Evolutionary conservation across 2,113 vertebrate genomes (phyloP).

Genomic region (Cnemophilus loriae): DNA sequence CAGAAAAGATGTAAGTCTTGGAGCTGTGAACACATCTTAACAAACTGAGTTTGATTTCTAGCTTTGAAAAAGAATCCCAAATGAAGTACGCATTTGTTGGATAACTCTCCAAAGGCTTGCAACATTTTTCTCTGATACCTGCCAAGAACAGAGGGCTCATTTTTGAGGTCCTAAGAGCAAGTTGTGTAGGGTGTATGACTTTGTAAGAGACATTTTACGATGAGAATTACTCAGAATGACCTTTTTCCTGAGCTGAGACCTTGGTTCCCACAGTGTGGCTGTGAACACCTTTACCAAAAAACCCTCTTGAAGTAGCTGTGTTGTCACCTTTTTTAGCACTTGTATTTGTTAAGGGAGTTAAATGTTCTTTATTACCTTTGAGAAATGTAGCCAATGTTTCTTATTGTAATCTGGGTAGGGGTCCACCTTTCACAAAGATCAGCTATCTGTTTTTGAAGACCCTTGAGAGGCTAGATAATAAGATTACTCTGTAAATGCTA

Average conservation of each 20-base stretch:
- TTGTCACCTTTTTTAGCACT: neutral
- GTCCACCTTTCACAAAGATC: neutral
- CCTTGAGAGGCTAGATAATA: neutral
- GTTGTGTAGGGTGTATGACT: neutral
- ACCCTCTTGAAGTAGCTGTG: neutral
- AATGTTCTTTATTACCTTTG: neutral
- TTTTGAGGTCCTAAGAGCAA: neutral
- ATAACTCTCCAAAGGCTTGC: neutral
- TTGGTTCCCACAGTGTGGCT: neutral
- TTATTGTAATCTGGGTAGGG: neutral
- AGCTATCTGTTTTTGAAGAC: neutral
- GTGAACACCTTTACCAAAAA: neutral
- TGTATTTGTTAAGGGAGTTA: neutral
- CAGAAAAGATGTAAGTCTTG: neutral
- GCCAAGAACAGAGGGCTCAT: neutral
- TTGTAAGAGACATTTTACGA: neutral
- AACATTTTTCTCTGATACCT: neutral
- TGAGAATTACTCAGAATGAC: neutral
- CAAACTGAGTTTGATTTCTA: neutral
- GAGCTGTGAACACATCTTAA: neutral
- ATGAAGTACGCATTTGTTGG: neutral
- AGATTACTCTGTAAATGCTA: neutral
- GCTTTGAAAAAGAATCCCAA: neutral
- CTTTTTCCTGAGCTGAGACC: neutral
- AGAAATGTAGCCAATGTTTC: neutral